Percentiles rank a stretch among this genome's conserved stretches.
Conservation (phyloP, 2,888 invertebrate genomes). For the Chymomyza amoena region DNA sequence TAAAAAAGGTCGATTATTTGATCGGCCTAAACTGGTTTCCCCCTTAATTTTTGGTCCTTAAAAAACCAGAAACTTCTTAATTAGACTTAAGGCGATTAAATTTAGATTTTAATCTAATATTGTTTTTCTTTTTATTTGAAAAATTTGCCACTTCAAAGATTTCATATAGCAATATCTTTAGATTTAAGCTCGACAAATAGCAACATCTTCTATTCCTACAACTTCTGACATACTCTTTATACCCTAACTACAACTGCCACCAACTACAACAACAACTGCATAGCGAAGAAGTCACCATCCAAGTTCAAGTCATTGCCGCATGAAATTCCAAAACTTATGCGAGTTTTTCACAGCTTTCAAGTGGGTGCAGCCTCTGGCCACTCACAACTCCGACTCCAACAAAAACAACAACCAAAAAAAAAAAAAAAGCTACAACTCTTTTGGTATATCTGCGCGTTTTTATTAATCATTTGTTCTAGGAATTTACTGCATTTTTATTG, state of each 20-base stretch:
- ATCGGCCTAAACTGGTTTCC: no score
- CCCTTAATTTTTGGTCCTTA: no score
- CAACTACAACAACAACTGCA: not conserved
- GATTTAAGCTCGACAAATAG: no score
- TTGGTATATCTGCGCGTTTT: conserved; percentile 36
- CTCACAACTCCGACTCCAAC: conserved; percentile 15
- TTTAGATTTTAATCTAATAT: no score
- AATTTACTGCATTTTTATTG: conserved; percentile 71
- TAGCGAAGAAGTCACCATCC: conserved; percentile 1
- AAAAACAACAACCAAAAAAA: not conserved
- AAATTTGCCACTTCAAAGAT: no score
- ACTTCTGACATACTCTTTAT: not conserved
- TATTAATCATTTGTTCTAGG: conserved; percentile 73
- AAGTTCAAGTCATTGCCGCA: conserved; percentile 58
- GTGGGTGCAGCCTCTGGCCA: conserved; percentile 61
- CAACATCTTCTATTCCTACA: no score
- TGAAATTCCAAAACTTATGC: conserved; percentile 64
- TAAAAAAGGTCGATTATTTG: no score
- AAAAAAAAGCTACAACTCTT: not conserved
- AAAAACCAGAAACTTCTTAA: no score
- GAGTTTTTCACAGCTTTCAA: conserved; percentile 64
- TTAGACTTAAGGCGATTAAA: no score
- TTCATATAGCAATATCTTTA: no score
- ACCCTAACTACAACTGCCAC: not conserved
- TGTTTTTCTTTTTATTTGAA: no score